Evolutionary conservation across 2,113 vertebrate genomes (phyloP), one percentile per base, ranked within the genome.

Genomic region (Lepus europaeus): DNA sequence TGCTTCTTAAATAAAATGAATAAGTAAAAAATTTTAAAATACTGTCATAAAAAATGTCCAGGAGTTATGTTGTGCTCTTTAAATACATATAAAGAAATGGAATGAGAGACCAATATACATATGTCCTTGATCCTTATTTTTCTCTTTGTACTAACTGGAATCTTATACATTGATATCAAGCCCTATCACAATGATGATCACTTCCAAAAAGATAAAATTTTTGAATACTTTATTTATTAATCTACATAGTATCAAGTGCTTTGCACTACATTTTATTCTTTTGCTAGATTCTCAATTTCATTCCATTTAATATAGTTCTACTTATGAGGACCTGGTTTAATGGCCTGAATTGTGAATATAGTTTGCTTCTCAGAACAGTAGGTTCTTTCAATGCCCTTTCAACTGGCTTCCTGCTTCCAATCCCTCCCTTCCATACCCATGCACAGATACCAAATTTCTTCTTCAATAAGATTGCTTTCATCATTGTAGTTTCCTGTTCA

Each of bases 181-280:
- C 20, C 87, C 77, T 81, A 31, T 78, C 8, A 78, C 39, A 74
- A 36, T n/a, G 61, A 93, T 56, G 17, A 29, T 51, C 76, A 53
- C 64, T 93, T 95, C 11, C 22, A 39, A 94, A n/a, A 91, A 20
- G 56, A 6, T n/a, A 81, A 84, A 80, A 56, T 17, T 16, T 9
- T 10, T 74, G 49, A 85, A 27, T 19, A 51, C 83, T 13, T 56
- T 79, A 4, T 27, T 51, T 92, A 64, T 76, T 83, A 70, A 63
- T 72, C 17, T 49, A 17, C 20, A 56, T 70, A 5, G 5, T 63
- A 88, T 20, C 78, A 73, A 81, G 79, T 45, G 29, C 7, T 12
- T 66, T 51, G 16, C 9, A 66, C 3, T 9, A 6, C 0, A 1
- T 69, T 97, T 93, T 70, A 59, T 83, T 87, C 22, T 93, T 79